phyloP scores from a whole-genome alignment of 2,797 vertebrate species.

The Anguilla pacifica region DNA sequence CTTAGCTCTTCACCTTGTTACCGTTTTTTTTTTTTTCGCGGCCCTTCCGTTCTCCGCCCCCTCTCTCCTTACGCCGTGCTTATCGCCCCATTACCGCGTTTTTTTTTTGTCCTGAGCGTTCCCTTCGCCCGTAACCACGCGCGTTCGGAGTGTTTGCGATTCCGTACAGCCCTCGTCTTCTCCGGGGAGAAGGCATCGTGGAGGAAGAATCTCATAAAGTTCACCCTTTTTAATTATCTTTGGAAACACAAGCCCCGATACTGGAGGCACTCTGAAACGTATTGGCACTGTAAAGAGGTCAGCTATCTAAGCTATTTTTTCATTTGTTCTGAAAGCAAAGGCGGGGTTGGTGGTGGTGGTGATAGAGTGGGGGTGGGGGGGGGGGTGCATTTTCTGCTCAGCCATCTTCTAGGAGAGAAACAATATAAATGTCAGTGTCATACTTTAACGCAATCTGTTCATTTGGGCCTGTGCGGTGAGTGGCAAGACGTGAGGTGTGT shows the following conservation, averaged over 20 bases:
- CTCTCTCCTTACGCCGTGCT: neutral
- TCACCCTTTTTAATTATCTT: conserved; percentile 28
- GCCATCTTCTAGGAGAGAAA: conserved; percentile 16
- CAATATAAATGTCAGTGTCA: conserved; percentile 12
- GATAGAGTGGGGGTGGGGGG: neutral
- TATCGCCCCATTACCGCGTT: neutral
- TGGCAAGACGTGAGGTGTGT: neutral
- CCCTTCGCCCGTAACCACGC: neutral
- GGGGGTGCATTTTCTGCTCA: conserved; percentile 10
- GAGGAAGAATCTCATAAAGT: conserved; percentile 15
- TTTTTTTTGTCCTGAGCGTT: neutral
- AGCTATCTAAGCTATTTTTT: conserved; percentile 6
- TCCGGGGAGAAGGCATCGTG: neutral
- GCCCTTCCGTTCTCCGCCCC: neutral
- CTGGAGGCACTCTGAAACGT: neutral
- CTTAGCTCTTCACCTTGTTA: conserved; percentile 1
- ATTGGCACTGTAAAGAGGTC: neutral
- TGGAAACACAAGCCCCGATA: neutral
- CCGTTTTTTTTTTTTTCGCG: neutral
- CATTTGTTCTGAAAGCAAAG: neutral
- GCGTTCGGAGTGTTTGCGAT: neutral
- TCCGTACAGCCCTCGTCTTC: neutral
- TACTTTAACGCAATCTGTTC: conserved; percentile 21
- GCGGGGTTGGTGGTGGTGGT: neutral
- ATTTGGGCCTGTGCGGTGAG: neutral